Evolutionary conservation across 2,888 invertebrate genomes (phyloP), one percentile per base, ranked within the genome.

Genomic region (Melipona bicolor): DNA sequence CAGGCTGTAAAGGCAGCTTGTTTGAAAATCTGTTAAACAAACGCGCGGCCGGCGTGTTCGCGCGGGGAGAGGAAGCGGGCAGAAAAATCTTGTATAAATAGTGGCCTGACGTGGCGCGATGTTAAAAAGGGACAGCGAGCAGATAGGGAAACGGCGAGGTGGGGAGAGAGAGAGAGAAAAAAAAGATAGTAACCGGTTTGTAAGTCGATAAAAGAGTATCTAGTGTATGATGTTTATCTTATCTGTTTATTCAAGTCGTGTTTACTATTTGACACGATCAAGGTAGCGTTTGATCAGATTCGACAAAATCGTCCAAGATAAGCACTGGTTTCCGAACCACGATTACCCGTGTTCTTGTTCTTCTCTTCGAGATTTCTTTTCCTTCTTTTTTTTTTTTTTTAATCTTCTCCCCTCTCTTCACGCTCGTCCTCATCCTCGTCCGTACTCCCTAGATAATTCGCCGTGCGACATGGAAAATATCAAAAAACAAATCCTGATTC

Each of bases 131-230:
- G 72, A 72, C 84, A 49, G 54, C 64, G 43, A 68, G 67, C 49
- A 79, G 83, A 83, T 83, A 83, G 54, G 43, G 77, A 56, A 43
- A 59, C 49, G 3, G 27, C 54, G 13, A 49, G 9, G 9, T 0
- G 9, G 11, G 43, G 2, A 43, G 2, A 43, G 9, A 9, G 2
- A 43, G 43, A 43, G 1, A 43, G 11, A 43, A 43, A 9, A 43
- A 21, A 83, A 83, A 83, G 83, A 83, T 83, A 71, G 83, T 83
- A 77, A 83, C 83, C 84, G 84, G 83, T 83, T 83, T 83, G 83
- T 84, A 71, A 75, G 70, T 68, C 68, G 84, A 83, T 83, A 83
- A 83, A 49, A 56, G 82, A 54, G 65, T 36, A 67, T 68, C 71
- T 71, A 56, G 62, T 50, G 15, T 56, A 77, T n/a, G 67, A 83